Evolutionary conservation across 92 coral and sea anemone species (phyloP), one percentile per base, ranked within the genome.

Genomic region (Montipora capitata): DNA sequence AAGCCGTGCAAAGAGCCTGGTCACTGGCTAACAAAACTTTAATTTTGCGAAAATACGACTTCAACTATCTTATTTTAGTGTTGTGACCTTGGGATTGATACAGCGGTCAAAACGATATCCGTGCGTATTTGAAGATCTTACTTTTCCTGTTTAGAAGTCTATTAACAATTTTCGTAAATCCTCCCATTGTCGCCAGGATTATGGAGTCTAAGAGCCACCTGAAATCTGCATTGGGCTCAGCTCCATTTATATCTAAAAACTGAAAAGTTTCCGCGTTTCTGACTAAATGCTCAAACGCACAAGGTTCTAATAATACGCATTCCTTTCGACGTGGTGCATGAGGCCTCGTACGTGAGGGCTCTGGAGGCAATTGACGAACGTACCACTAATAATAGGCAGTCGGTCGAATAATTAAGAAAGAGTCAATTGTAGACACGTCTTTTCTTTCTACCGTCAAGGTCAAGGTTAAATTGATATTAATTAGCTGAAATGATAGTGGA

Each of bases 81-180:
- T 61, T 51, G 76, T 81, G 85, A 68, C 85, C 85, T 81, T 81
- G 85, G 85, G 67, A 68, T 69, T 59, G 39, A 44, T 69, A 49
- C 76, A 54, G 38, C 0, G n/a, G 68, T 39, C 56, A 44, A 51
- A 68, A 68, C 68, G 68, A 57, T 49, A 4, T 76, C 65, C 64
- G 27, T 20, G 27, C 27, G 44, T 40, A 4, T 18, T 44, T 72
- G 40, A n/a, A 17, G 39, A 72, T 72, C 17, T 45, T 18, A 5
- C 3, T 15, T 44, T 71, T 71, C 76, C 76, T 72, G 59, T 72
- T 8, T 72, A 14, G 39, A 10, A 44, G 59, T 17, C 6, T 48
- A 72, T 71, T 13, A 42, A 71, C 1, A 42, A 44, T 20, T n/a
- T n/a, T 72, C 5, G 48, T 43, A 18, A 11, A 71, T 43, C 43